Evolutionary conservation across 2,797 vertebrate genomes (phyloP).

Genomic region (Gadopsis bispinosus): DNA sequence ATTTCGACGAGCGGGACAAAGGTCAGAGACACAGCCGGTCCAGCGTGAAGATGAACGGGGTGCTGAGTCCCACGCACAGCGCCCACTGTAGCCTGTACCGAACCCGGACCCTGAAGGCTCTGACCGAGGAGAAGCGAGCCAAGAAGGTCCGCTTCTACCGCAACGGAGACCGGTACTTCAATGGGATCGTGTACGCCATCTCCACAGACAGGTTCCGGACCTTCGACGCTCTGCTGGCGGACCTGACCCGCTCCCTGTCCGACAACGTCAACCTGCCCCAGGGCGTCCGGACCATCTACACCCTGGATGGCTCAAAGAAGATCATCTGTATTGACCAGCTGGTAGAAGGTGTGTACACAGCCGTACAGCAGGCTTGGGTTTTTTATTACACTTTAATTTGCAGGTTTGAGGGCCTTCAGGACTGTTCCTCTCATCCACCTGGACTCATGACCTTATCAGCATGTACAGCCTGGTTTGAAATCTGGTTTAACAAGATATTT

Average conservation of each 20-base stretch:
- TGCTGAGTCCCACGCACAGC: conserved; percentile 95
- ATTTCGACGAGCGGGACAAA: conserved; percentile 95
- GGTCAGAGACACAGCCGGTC: conserved; percentile 85
- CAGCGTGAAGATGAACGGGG: conserved; percentile 90
- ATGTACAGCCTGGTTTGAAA: background rate
- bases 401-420: background rate
- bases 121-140: conserved; percentile 94
- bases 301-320: conserved; percentile 92
- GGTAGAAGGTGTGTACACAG: conserved; percentile 88
- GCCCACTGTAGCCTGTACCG: conserved; percentile 98
- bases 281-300: conserved; percentile 96
- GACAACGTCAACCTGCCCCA: conserved; percentile 98
- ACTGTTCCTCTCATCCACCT: background rate
- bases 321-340: conserved; percentile 91
- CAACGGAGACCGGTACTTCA: conserved; percentile 97
- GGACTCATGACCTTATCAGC: background rate
- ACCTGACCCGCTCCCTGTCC: conserved; percentile 95
- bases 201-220: conserved; percentile 94
- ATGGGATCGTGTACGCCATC: conserved; percentile 96
- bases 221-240: conserved; percentile 95
- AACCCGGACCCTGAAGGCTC: conserved; percentile 94
- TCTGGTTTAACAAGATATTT: background rate
- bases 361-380: background rate
- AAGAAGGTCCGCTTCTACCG: conserved; percentile 98
- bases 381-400: background rate